These are phyloP conservation scores for Numenius arquata DNA, from an alignment of 2,113 vertebrate genomes.

Conservation along the genomic window DNA sequence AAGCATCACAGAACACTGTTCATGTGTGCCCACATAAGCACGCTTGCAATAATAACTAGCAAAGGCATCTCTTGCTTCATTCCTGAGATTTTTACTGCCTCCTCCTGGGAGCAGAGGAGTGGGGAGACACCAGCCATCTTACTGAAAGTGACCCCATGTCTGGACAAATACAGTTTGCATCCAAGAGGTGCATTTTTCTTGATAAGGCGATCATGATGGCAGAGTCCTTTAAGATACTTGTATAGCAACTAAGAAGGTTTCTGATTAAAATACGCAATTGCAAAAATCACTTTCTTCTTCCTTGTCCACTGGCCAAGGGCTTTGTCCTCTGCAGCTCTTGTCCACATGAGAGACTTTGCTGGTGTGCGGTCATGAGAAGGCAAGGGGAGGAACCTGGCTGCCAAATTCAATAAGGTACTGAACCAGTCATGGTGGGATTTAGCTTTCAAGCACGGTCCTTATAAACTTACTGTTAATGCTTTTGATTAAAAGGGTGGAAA, in stretches of 20 bases:
- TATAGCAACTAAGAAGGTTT: background rate
- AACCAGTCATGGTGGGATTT: background rate
- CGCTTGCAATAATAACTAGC: background rate
- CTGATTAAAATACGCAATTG: background rate
- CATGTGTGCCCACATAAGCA: background rate
- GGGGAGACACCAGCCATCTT: background rate
- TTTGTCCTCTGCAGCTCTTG: background rate
- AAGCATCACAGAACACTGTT: background rate
- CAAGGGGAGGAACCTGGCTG: background rate
- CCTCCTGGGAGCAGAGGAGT: background rate
- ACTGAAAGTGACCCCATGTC: background rate
- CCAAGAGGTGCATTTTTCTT: background rate
- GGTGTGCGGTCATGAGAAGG: background rate
- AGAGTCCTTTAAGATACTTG: background rate
- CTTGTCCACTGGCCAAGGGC: background rate
- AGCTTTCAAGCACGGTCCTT: background rate
- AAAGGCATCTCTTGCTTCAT: background rate
- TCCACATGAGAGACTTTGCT: accelerated
- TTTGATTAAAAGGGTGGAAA: background rate
- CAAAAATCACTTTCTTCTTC: background rate
- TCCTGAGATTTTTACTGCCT: background rate
- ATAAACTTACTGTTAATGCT: background rate
- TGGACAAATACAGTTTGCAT: background rate
- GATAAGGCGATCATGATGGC: background rate
- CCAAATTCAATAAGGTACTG: background rate